phyloP scores from a whole-genome alignment of 2,113 vertebrate species.

The Pithys albifrons region DNA sequence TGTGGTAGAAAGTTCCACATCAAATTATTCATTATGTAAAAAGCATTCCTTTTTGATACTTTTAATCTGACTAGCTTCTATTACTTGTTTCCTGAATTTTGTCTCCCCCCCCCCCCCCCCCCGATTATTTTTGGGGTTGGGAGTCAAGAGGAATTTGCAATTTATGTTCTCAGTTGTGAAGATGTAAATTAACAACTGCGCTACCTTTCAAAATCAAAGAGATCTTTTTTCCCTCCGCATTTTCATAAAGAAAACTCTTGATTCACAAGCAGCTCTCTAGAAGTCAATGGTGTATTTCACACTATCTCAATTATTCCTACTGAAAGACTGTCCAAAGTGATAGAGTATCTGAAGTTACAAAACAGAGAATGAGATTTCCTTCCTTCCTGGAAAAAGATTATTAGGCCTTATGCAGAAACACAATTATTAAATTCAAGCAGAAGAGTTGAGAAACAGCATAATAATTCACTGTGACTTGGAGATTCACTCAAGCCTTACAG shows the following conservation, averaged over 20 bases:
- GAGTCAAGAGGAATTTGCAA: constrained; percentile 2
- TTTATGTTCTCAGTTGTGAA: neutral
- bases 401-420: neutral
- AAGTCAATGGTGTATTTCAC: neutral
- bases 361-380: neutral
- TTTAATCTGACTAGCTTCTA: neutral
- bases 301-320: neutral
- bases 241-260: neutral
- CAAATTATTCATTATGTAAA: neutral
- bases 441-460: neutral
- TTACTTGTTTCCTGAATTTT: neutral
- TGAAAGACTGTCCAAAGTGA: neutral
- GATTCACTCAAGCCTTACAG: neutral
- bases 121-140: neutral
- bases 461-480: neutral
- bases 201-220: neutral
- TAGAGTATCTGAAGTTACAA: neutral
- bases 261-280: neutral
- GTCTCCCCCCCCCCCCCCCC: neutral
- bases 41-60: neutral
- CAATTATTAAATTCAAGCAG: neutral
- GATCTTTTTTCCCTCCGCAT: neutral
- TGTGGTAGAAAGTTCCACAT: neutral
- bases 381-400: neutral
- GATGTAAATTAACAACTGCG: neutral